Evolutionary conservation across 2,888 invertebrate species (phyloP), one percentile per base, ranked within the genome.

Genomic region (Melanostoma scalare): DNA sequence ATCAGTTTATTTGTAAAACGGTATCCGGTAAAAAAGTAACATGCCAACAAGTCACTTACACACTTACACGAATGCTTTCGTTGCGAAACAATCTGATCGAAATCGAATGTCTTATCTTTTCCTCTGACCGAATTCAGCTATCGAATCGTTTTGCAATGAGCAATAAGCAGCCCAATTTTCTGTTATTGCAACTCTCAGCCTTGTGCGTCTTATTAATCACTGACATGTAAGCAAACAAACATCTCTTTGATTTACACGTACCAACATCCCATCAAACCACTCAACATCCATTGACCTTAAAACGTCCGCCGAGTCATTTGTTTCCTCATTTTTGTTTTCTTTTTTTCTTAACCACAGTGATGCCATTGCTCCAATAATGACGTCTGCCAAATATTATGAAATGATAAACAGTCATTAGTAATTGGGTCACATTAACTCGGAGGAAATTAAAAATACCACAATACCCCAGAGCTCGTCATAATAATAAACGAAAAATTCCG

Each of bases 321-420:
- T 68, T 67, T 75, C 67, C 67, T 53, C 42, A 75, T 61, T 53
- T 60, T 46, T n/a, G 48, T 48, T 61, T 20, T 20, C 20, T 20
- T 20, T 20, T 20, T 20, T 20, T 20, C 20, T 20, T 20, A 20
- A 36, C 52, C 35, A 60, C 52, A 36, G 31, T 58, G 67, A 48
- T 67, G 74, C 75, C 75, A 75, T 75, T 75, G 75, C 52, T 60
- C 75, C 60, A 75, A 75, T 75, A 75, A 75, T 67, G 31, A 40
- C 35, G 42, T 52, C 67, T 75, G 74, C 67, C 74, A 75, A 75
- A 75, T 68, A 44, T 75, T 68, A 53, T 52, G 75, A 68, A 75
- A 75, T 30, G 36, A 48, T 38, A 10, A 44, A 20, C 46, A 63
- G 44, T 61, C 61, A 42, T 20, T 2, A 56, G 56, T 40, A 74